A percentile compares a stretch with the other conserved stretches of the same genome.
phyloP scores from a whole-genome alignment of 1,140 invertebrate genomes.

The Galleria mellonella region DNA sequence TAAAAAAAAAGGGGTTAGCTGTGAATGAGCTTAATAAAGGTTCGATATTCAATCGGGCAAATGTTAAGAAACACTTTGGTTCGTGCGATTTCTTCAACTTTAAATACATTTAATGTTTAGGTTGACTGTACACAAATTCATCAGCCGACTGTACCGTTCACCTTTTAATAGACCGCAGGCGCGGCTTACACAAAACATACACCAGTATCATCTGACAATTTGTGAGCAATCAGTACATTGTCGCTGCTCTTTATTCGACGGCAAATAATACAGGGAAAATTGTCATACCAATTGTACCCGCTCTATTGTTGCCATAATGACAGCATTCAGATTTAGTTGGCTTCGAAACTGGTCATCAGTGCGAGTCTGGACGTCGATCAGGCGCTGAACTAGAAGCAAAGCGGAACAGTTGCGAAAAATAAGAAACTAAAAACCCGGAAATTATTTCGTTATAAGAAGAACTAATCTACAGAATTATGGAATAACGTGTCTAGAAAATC shows the following conservation, averaged over 20 bases:
- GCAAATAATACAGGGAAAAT: conserved; percentile 72
- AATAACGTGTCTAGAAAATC: too few relatives aligned
- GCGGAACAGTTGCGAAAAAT: too few relatives aligned
- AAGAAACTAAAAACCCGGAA: too few relatives aligned
- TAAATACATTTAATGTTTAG: too few relatives aligned
- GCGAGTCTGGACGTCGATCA: conserved; percentile 27
- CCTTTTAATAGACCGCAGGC: conserved; percentile 56
- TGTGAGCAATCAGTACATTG: conserved; percentile 71
- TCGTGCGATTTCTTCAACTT: too few relatives aligned
- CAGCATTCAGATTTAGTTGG: conserved; percentile 56
- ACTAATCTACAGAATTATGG: too few relatives aligned
- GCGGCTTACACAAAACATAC: conserved; percentile 64
- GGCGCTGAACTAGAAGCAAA: conserved; percentile 4
- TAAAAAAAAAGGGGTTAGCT: too few relatives aligned
- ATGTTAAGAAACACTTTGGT: too few relatives aligned
- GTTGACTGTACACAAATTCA: too few relatives aligned
- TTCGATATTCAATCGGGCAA: too few relatives aligned
- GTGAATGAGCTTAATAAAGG: too few relatives aligned
- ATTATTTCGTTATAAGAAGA: too few relatives aligned
- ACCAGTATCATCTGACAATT: conserved; percentile 72
- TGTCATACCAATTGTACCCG: conserved; percentile 61
- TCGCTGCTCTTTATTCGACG: conserved; percentile 69
- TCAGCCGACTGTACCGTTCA: conserved; percentile 8
- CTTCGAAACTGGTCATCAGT: conserved; percentile 57
- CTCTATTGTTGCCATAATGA: conserved; percentile 67